Evolutionary conservation across 2,797 vertebrate genomes (phyloP), one percentile per base, ranked within the genome.

Genomic region (Phataginus tricuspis): DNA sequence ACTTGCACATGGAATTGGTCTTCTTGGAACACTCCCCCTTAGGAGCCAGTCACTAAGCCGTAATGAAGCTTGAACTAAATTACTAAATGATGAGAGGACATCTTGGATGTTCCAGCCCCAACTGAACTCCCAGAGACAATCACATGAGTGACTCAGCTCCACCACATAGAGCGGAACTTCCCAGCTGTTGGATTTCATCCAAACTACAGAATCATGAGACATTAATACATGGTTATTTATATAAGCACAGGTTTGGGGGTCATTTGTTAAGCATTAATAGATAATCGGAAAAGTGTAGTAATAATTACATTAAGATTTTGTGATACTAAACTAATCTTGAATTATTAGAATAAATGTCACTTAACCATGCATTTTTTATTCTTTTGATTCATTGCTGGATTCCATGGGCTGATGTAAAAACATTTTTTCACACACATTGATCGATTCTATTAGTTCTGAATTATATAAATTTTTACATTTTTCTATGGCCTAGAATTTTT

Each of bases 391-490:
- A 69, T 53, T 90, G 39, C 25, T 91, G 12, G 45, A 59, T 27
- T 91, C 37, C 66, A n/a, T 14, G 72, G 51, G 2, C 39, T 87
- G 31, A 79, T 64, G 84, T 15, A 21, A 59, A 53, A 49, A 4
- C 2, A 12, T 45, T 45, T 39, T 51, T 75, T 92, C 87, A 19
- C 21, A 80, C 39, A 18, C 19, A 77, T 86, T 63, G 18, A 10
- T 12, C 90, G 25, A 34, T 59, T 77, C 31, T 84, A 94, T 84
- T 94, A 85, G 59, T 80, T 69, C 31, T 94, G 29, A 93, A 51
- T 95, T n/a, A 64, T 2, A 75, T 19, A 85, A 61, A 8, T 61
- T 84, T 27, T 66, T 72, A 66, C 8, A 53, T 42, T 89, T 77
- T 71, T 90, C 11, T 64, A 27, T 63, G 19, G 19, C 59, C 57